Conservation (phyloP, 37 sponge, comb jelly and placozoan genomes). For the Mnemiopsis leidyi region DNA sequence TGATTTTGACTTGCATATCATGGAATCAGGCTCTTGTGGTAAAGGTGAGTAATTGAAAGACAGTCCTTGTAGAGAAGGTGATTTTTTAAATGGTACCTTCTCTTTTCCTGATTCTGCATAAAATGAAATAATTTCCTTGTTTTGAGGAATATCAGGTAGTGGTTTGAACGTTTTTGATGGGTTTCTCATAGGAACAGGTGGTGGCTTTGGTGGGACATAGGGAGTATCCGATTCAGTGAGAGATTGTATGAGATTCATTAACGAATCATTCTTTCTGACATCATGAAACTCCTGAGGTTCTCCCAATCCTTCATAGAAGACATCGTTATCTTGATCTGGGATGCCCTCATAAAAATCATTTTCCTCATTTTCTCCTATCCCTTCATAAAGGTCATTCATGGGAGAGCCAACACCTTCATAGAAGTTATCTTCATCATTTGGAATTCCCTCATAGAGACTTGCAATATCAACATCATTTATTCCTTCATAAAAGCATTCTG, state of each 20-base stretch:
- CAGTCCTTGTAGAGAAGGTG: neutral
- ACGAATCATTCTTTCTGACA: neutral
- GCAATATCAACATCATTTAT: conserved; percentile 26
- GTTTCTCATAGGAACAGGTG: conserved; percentile 31
- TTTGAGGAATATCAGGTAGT: conserved; percentile 19
- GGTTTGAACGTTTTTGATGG: conserved; percentile 29
- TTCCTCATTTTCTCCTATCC: neutral
- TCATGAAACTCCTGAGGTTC: neutral
- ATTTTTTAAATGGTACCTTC: neutral
- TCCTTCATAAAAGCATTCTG: conserved; percentile 30
- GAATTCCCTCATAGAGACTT: conserved; percentile 1
- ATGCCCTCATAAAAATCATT: conserved; percentile 54
- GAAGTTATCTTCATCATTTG: conserved; percentile 15
- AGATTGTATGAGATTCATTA: neutral
- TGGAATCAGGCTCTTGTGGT: neutral
- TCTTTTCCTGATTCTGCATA: neutral
- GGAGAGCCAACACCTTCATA: conserved; percentile 1
- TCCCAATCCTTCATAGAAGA: neutral
- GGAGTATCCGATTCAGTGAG: neutral
- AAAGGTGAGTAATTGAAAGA: neutral
- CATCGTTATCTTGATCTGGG: neutral
- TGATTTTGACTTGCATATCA: neutral
- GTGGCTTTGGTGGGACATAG: conserved; percentile 32
- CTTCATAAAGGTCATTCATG: neutral
- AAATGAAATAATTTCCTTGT: neutral